Evolutionary conservation across 2,888 invertebrate species (phyloP).

Genomic region (Protonemura montana): DNA sequence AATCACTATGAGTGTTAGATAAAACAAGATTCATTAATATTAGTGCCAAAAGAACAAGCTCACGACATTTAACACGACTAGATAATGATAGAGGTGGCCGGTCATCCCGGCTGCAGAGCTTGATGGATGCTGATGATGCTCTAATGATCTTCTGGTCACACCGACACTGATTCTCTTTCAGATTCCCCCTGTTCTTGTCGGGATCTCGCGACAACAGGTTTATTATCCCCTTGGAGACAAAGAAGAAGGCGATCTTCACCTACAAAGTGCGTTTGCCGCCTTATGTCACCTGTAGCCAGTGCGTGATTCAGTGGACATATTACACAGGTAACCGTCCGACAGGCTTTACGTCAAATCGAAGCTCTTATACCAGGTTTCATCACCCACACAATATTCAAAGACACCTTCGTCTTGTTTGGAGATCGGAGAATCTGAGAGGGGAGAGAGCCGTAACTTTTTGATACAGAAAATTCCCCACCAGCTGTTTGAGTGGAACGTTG

Average conservation of each 20-base stretch:
- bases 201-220: constrained; percentile 76
- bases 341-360: too few species aligned
- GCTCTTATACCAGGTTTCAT: too few species aligned
- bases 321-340: constrained; percentile 80
- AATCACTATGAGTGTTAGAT: not conserved
- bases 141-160: not conserved
- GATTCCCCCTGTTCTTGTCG: constrained; percentile 76
- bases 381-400: too few species aligned
- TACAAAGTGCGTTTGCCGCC: constrained; percentile 82
- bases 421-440: too few species aligned
- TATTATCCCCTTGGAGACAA: constrained; percentile 75
- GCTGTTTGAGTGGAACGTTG: too few species aligned
- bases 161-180: constrained; percentile 54
- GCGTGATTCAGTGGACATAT: constrained; percentile 93
- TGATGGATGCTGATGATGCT: not conserved
- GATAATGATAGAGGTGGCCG: not conserved
- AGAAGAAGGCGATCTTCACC: constrained; percentile 68
- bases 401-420: too few species aligned
- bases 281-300: constrained; percentile 85
- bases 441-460: too few species aligned
- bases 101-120: not conserved
- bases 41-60: not conserved
- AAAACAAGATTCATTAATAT: not conserved
- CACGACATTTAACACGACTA: not conserved
- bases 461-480: too few species aligned